phyloP scores from a whole-genome alignment of 2,113 vertebrate species.

The Megaptera novaeangliae region DNA sequence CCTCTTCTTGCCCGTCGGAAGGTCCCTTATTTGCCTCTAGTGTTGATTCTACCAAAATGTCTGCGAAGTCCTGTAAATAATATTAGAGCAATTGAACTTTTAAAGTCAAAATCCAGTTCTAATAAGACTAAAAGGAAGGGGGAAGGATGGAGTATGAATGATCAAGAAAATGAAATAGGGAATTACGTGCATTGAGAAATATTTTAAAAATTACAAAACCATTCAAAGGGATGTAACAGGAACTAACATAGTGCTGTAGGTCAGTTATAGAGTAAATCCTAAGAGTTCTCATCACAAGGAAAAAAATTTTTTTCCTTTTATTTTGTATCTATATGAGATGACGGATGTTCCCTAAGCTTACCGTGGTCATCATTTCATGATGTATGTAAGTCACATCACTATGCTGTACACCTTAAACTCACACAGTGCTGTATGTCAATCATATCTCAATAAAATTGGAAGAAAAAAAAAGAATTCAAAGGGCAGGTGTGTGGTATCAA shows the following conservation, averaged over 20 bases:
- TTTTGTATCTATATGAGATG: background rate
- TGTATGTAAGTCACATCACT: background rate
- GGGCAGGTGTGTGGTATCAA: background rate
- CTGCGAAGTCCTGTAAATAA: constrained; percentile 91
- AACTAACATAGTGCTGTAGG: background rate
- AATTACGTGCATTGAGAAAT: background rate
- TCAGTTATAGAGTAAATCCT: background rate
- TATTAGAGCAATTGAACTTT: background rate
- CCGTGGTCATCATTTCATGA: background rate
- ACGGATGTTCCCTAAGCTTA: background rate
- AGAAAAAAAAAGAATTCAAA: background rate
- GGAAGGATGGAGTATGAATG: background rate
- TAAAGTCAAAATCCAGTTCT: background rate
- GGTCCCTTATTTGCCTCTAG: constrained; percentile 86
- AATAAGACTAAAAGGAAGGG: background rate
- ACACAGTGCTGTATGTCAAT: background rate
- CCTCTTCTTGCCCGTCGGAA: constrained; percentile 68
- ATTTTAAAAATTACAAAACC: background rate
- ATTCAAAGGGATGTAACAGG: background rate
- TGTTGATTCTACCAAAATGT: constrained; percentile 85
- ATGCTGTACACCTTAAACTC: background rate
- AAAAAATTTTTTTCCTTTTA: background rate
- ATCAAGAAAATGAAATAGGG: background rate
- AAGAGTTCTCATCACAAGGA: background rate
- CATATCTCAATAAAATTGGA: background rate